phyloP scores from a whole-genome alignment of 2,888 invertebrate species.

The Pollenia amentaria region DNA sequence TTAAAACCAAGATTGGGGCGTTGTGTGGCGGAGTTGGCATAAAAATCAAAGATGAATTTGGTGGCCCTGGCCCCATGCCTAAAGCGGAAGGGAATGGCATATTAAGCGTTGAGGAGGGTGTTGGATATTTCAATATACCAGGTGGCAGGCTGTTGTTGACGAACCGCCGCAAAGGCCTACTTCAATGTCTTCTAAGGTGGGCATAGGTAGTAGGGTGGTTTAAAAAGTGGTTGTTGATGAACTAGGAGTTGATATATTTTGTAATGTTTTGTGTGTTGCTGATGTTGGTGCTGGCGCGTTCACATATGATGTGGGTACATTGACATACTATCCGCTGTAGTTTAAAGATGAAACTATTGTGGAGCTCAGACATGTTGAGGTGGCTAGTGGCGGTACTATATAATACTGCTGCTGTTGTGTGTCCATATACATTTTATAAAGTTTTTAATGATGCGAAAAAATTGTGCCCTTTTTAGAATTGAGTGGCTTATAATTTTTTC shows the following conservation, averaged over 20 bases:
- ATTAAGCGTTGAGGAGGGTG: conserved; percentile 73
- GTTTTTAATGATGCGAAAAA: too few species aligned
- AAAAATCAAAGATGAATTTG: conserved; percentile 55
- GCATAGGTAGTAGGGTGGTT: conserved; percentile 81
- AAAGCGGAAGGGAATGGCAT: conserved; percentile 54
- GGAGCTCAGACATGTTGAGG: conserved; percentile 57
- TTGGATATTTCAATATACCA: conserved; percentile 77
- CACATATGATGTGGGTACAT: conserved; percentile 70
- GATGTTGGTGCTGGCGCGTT: conserved; percentile 51
- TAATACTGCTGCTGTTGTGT: conserved; percentile 63
- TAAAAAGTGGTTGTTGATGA: conserved; percentile 74
- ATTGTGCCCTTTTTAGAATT: too few species aligned
- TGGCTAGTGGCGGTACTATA: conserved; percentile 52
- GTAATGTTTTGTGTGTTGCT: conserved; percentile 60
- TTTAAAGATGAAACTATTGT: conserved; percentile 61
- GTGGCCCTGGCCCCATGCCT: conserved; percentile 74
- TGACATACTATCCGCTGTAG: conserved; percentile 71
- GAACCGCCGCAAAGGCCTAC: conserved; percentile 70
- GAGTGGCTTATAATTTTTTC: conserved; percentile 14
- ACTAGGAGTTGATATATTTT: conserved; percentile 74
- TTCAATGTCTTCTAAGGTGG: conserved; percentile 82
- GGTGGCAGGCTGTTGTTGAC: conserved; percentile 67
- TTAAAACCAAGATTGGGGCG: conserved; percentile 69
- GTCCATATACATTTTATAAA: conserved; percentile 71
- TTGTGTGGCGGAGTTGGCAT: conserved; percentile 72